These are phyloP conservation scores for Chiroxiphia lanceolata DNA, from an alignment of 2,797 vertebrate genomes.

Conservation along the genomic window DNA sequence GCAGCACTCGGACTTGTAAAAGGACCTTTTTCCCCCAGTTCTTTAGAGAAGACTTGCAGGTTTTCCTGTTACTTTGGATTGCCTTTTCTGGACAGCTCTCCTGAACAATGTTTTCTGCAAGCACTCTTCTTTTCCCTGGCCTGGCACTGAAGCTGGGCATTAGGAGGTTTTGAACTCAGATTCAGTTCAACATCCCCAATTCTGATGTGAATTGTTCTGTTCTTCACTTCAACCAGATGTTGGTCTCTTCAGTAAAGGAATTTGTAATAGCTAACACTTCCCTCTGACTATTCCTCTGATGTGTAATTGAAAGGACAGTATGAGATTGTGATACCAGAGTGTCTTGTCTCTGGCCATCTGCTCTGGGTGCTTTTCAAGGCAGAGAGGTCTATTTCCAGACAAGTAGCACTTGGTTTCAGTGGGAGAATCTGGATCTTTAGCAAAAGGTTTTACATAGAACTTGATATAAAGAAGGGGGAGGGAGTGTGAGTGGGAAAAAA, in stretches of 20 bases:
- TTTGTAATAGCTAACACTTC: neutral
- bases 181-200: neutral
- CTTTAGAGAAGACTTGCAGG: neutral
- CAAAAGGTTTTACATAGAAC: neutral
- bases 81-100: neutral
- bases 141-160: neutral
- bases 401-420: slow-evolving; percentile 8
- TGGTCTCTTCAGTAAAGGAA: neutral
- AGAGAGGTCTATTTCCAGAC: slow-evolving; percentile 17
- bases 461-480: slow-evolving; percentile 10
- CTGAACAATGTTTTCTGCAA: neutral
- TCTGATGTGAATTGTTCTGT: neutral
- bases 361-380: neutral
- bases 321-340: neutral
- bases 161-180: neutral
- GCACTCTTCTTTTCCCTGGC: neutral
- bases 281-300: neutral
- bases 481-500: neutral
- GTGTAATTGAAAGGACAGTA: neutral
- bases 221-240: neutral
- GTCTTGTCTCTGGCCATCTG: neutral
- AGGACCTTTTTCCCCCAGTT: neutral
- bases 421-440: slow-evolving; percentile 42
- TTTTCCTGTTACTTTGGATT: neutral
- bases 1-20: neutral